Conservation (phyloP, 1,140 invertebrate species). For the Drosophila albomicans region DNA sequence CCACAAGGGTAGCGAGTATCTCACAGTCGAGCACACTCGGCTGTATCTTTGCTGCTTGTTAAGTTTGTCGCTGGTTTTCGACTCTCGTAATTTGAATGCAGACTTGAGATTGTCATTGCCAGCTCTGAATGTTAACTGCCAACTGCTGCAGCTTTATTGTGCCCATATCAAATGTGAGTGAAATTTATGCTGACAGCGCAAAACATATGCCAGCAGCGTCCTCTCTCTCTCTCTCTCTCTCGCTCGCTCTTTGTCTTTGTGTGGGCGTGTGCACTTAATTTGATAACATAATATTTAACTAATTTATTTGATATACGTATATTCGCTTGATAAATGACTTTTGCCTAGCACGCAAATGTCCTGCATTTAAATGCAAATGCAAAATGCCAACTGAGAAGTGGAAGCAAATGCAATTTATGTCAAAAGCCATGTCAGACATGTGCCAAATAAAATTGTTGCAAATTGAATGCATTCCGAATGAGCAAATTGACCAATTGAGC, state of each 20-base stretch:
- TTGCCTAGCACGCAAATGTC: constrained; percentile 17
- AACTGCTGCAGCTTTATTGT: constrained; percentile 52
- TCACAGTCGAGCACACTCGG: too few relatives aligned
- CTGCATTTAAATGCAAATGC: constrained; percentile 74
- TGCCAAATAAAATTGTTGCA: constrained; percentile 71
- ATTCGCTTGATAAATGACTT: constrained; percentile 60
- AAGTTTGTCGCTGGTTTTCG: constrained; percentile 59
- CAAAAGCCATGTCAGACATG: constrained; percentile 47
- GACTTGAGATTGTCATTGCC: constrained; percentile 49
- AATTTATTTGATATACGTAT: constrained; percentile 72
- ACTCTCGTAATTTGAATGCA: constrained; percentile 64
- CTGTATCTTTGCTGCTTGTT: constrained; percentile 3
- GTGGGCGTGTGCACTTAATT: constrained; percentile 58
- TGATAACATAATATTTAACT: constrained; percentile 83
- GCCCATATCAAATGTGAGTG: constrained; percentile 61
- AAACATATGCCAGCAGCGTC: constrained; percentile 32
- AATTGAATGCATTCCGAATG: constrained; percentile 64
- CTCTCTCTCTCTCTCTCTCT: neutral
- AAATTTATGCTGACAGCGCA: constrained; percentile 74
- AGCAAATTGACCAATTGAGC: constrained; percentile 38
- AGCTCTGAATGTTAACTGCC: constrained; percentile 8
- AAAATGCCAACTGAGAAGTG: neutral
- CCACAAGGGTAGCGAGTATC: too few relatives aligned
- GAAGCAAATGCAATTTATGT: constrained; percentile 65
- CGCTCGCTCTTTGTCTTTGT: neutral